Percentiles rank a stretch among this genome's conserved stretches.
Conservation (phyloP, 2,797 vertebrate species). For the Aphelocoma californica region DNA sequence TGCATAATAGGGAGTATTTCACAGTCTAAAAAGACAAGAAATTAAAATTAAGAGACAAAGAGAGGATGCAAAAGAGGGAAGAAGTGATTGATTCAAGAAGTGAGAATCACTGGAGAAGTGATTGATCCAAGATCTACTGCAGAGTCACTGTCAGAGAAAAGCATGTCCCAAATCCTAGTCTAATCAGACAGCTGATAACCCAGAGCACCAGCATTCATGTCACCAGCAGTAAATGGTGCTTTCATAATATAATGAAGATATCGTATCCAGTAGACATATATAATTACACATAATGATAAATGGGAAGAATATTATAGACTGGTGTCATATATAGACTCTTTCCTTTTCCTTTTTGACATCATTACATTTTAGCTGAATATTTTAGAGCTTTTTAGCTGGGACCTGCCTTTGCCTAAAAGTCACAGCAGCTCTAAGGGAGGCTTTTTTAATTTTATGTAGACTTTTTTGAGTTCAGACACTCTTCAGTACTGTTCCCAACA, state of each 20-base stretch:
- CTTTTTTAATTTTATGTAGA: background rate
- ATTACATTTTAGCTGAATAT: background rate
- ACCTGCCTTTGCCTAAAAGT: background rate
- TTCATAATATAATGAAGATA: background rate
- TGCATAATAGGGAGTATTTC: background rate
- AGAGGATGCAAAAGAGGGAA: background rate
- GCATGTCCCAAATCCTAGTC: background rate
- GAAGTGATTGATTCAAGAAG: background rate
- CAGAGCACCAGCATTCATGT: background rate
- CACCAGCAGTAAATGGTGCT: background rate
- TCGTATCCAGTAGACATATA: background rate
- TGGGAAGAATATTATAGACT: background rate
- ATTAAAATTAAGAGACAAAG: background rate
- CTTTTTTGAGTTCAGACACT: background rate
- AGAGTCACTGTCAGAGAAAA: background rate
- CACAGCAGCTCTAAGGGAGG: fast-evolving
- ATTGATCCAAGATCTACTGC: background rate
- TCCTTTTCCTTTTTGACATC: background rate
- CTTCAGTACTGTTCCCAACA: background rate
- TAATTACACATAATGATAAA: background rate
- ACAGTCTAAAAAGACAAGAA: background rate
- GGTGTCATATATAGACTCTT: background rate
- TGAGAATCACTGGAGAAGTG: background rate
- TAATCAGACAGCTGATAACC: background rate
- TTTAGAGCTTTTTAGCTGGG: background rate